Percentiles rank a stretch among this genome's conserved stretches.
Evolutionary conservation across 2,888 invertebrate species (phyloP).

Genomic region (Ectemnius lituratus): DNA sequence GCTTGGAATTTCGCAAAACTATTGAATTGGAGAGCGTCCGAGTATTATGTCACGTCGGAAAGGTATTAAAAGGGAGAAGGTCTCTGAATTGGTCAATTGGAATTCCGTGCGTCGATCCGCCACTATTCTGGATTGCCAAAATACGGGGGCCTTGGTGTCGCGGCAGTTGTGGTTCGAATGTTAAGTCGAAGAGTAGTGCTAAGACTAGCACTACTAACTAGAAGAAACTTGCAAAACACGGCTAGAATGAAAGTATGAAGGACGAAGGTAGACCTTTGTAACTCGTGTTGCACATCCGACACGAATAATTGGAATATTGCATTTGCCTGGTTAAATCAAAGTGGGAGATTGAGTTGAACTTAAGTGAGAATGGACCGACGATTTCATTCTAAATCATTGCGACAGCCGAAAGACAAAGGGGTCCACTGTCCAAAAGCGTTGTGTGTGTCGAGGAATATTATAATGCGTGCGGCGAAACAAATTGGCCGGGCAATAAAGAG

Average conservation of each 20-base stretch:
- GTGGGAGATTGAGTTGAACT: neutral
- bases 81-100: constrained; percentile 48
- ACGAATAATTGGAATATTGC: neutral
- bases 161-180: constrained; percentile 30
- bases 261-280: too few species aligned
- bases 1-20: too few species aligned
- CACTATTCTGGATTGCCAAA: constrained; percentile 48
- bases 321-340: neutral
- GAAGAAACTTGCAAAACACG: too few species aligned
- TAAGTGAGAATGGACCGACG: neutral
- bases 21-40: too few species aligned
- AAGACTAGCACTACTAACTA: constrained; percentile 1
- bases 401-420: too few species aligned
- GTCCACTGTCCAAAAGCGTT: too few species aligned
- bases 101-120: constrained; percentile 41
- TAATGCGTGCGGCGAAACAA: constrained; percentile 4
- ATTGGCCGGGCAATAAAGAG: constrained; percentile 6
- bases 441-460: constrained; percentile 1
- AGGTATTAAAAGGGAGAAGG: constrained; percentile 12
- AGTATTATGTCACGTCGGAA: too few species aligned
- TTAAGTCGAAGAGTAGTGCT: constrained; percentile 17
- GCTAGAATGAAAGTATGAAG: too few species aligned
- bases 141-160: constrained; percentile 47
- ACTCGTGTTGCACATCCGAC: neutral
- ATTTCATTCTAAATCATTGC: too few species aligned